Evolutionary conservation across 2,888 invertebrate species (phyloP).

Genomic region (Emmelina monodactyla): DNA sequence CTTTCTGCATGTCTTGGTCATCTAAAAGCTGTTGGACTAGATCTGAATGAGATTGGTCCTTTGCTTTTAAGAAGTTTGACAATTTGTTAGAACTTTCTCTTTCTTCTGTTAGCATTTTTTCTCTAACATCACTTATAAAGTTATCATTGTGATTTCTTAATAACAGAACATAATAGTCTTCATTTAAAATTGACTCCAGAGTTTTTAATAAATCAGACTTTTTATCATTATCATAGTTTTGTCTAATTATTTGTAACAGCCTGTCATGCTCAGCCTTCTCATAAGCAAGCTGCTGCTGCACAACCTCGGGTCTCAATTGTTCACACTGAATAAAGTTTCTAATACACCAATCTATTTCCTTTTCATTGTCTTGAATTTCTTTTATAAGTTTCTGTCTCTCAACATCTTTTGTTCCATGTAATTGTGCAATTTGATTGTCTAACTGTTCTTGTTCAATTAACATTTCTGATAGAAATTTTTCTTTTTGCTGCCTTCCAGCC

Average conservation of each 20-base stretch:
- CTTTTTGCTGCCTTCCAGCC: conserved; percentile 68
- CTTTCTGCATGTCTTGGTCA: conserved; percentile 76
- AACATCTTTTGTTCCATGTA: conserved; percentile 72
- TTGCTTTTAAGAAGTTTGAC: conserved; percentile 65
- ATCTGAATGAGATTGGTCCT: conserved; percentile 68
- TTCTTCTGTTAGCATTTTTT: conserved; percentile 66
- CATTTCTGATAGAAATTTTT: conserved; percentile 63
- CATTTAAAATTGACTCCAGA: conserved; percentile 74
- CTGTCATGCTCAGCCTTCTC: conserved; percentile 73
- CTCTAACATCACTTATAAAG: conserved; percentile 70
- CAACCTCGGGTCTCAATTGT: conserved; percentile 65
- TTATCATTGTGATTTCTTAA: conserved; percentile 71
- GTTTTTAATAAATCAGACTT: conserved; percentile 74
- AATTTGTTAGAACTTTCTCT: conserved; percentile 69
- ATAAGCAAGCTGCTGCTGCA: conserved; percentile 70
- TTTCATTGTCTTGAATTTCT: conserved; percentile 70
- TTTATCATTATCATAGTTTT: conserved; percentile 66
- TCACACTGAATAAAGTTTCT: conserved; percentile 70
- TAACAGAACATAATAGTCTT: conserved; percentile 68
- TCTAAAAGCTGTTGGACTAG: conserved; percentile 69
- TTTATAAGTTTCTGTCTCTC: conserved; percentile 68
- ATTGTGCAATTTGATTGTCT: conserved; percentile 71
- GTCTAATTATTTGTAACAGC: conserved; percentile 66
- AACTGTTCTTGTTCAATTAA: conserved; percentile 70
- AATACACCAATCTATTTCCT: conserved; percentile 69